Base-by-base conservation (phyloP, 2,113 vertebrate genomes). In the Spizaetus ornatus region DNA sequence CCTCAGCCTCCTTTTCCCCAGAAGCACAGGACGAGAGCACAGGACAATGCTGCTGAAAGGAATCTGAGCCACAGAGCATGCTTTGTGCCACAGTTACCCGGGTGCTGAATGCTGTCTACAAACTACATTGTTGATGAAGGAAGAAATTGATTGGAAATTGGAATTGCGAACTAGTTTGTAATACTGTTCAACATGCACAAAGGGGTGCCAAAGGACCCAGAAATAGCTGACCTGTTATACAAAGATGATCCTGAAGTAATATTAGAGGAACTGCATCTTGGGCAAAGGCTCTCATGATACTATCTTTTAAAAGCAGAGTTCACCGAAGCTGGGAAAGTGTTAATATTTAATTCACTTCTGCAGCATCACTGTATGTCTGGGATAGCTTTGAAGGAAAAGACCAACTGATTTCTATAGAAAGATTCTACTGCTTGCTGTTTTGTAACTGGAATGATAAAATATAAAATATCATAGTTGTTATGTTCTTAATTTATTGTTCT, bases 171-270 rank as follows among this genome's bases (percentile, higher is more conserved):
- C 34, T 45, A 53, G 21, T 91, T 95, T 66, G 5, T 97, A 73
- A 80, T 76, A 86, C 53, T 21, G 70, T 96, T 94, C 98, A 98
- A 61, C 97, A 99, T 98, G 98, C 97, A 90, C 90, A 99, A 98
- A 98, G 98, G 98, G 84, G 95, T 98, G 52, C 52, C 52, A 53
- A 53, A 53, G 52, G 52, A 29, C 26, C 16, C 26, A 11, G 52
- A 29, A 53, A 29, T 27, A 53, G 52, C 52, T 29, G 52, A 53
- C 26, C 52, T 29, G 26, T 53, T 53, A 16, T 10, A 53, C 26
- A 53, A 29, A 53, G 52, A 53, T 53, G 52, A 53, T 53, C 26
- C 52, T 53, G 52, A 53, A 53, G 52, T 26, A 53, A 16, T 29
- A 17, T 53, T 65, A 78, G 36, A 65, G 62, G 18, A 89, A 19